Percentiles rank a stretch among this genome's conserved stretches.
phyloP scores from a whole-genome alignment of 2,888 invertebrate genomes.

The Plebejus anna region DNA sequence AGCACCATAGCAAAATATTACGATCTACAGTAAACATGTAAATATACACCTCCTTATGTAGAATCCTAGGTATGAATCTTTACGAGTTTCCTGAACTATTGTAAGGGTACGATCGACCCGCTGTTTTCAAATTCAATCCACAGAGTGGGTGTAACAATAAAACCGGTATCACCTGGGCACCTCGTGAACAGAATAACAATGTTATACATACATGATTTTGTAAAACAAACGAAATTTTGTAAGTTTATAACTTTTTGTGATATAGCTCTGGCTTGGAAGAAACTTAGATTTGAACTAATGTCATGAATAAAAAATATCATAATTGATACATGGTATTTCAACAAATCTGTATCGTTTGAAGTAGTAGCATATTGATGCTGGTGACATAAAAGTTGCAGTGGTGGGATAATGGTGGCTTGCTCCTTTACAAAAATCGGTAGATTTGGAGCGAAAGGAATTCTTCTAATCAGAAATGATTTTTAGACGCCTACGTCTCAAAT shows the following conservation, averaged over 20 bases:
- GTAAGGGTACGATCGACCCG: conserved; percentile 50
- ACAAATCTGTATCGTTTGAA: too few species aligned
- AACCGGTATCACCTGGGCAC: conserved; percentile 65
- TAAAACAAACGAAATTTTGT: neutral
- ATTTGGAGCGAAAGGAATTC: too few species aligned
- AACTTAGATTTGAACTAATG: neutral
- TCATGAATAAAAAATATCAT: too few species aligned
- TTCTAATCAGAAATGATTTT: neutral
- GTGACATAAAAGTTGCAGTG: too few species aligned
- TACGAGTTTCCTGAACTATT: conserved; percentile 43
- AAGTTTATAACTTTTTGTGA: neutral
- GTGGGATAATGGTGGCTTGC: too few species aligned
- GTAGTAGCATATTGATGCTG: too few species aligned
- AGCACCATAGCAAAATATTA: too few species aligned
- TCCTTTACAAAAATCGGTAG: too few species aligned
- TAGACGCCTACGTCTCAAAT: neutral
- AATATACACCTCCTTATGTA: neutral
- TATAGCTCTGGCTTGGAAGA: neutral
- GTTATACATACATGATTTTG: conserved; percentile 4
- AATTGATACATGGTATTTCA: too few species aligned
- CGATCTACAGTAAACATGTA: neutral
- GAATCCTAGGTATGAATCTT: conserved; percentile 24
- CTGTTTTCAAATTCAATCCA: conserved; percentile 77
- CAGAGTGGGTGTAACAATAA: conserved; percentile 77
- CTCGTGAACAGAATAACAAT: conserved; percentile 60